Percentiles rank a stretch among this genome's conserved stretches.
Evolutionary conservation across 1,140 invertebrate species (phyloP).

Genomic region (Pemphigus obesinymphae): DNA sequence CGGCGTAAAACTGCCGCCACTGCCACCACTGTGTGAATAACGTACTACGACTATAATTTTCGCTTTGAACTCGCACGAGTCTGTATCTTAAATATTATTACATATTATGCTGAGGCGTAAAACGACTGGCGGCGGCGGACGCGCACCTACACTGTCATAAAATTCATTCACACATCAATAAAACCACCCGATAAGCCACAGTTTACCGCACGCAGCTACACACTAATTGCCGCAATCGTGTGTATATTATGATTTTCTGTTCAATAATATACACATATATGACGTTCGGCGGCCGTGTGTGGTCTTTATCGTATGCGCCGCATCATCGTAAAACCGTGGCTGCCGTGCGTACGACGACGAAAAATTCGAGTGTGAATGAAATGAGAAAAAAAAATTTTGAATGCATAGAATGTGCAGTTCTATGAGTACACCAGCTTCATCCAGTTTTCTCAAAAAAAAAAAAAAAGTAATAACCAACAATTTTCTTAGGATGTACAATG

Average conservation of each 20-base stretch:
- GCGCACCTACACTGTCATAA: not conserved
- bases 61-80: no score
- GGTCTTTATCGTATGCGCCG: not conserved
- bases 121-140: not conserved
- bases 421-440: no score
- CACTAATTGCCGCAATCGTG: not conserved
- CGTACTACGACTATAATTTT: no score
- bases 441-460: no score
- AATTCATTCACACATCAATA: constrained; percentile 41
- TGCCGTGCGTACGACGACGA: not conserved
- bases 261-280: not conserved
- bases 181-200: not conserved
- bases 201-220: not conserved
- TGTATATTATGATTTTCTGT: not conserved
- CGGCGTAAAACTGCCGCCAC: no score
- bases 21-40: not conserved
- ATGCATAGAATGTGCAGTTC: no score
- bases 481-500: no score
- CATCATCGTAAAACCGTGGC: not conserved
- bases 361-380: not conserved
- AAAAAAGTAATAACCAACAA: no score
- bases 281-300: not conserved
- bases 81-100: no score
- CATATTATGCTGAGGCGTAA: not conserved
- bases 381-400: no score